Conservation (phyloP, 2,113 vertebrate species). For the Pipa parva region DNA sequence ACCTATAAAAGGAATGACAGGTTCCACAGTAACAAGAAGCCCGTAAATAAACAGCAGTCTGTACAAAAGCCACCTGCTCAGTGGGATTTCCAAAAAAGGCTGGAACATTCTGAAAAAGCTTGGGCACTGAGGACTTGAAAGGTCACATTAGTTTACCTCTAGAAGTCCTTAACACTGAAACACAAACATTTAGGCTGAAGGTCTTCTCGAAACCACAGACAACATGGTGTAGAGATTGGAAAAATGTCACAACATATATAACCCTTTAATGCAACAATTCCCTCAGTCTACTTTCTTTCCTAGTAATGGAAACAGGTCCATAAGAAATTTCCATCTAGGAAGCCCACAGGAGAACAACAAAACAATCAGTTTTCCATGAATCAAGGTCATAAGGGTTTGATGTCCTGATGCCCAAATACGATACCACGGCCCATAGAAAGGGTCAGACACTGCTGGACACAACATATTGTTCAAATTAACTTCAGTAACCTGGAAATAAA, state of each 20-base stretch:
- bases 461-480: slow-evolving; percentile 99
- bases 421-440: slow-evolving; percentile 96
- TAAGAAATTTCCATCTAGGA: slow-evolving; percentile 65
- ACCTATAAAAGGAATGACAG: no score
- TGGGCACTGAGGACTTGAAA: slow-evolving; percentile 1
- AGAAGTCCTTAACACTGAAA: slow-evolving; percentile 28
- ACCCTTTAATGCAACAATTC: not conserved
- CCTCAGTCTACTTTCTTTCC: slow-evolving; percentile 88
- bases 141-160: slow-evolving; percentile 21
- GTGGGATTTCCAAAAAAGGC: no score
- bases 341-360: slow-evolving; percentile 71
- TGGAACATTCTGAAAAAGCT: not conserved
- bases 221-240: not conserved
- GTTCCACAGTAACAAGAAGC: no score
- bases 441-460: slow-evolving; percentile 94
- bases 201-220: slow-evolving; percentile 1
- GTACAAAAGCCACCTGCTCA: no score
- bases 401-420: slow-evolving; percentile 92
- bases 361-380: slow-evolving; percentile 88
- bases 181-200: slow-evolving; percentile 1
- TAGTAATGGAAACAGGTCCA: slow-evolving; percentile 76
- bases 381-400: slow-evolving; percentile 90
- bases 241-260: not conserved
- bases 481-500: slow-evolving; percentile 75
- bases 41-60: no score